These are phyloP conservation scores for Acyrthosiphon pisum DNA, from an alignment of 1,140 invertebrate genomes.

Conservation along the genomic window DNA sequence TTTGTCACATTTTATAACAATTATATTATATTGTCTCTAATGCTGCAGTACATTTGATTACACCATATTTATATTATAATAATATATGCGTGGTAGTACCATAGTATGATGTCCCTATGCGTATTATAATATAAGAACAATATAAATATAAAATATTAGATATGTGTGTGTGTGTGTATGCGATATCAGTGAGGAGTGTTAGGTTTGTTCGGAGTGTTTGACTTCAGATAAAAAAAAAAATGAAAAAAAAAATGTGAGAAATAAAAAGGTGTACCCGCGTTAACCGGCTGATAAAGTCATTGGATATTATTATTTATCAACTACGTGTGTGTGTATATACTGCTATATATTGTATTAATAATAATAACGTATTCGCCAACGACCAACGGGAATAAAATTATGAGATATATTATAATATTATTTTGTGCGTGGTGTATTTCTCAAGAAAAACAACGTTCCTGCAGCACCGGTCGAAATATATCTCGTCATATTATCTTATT, in stretches of 20 bases:
- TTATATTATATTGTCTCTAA: background rate
- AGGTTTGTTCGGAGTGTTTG: background rate
- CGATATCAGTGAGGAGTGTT: background rate
- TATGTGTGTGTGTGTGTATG: background rate
- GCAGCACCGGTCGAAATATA: background rate
- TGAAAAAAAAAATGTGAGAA: background rate
- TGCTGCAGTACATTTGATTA: background rate
- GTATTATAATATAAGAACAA: background rate
- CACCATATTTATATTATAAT: background rate
- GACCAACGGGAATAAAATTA: no score
- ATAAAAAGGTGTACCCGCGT: background rate
- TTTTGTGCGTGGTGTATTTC: background rate
- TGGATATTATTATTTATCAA: background rate
- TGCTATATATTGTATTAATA: background rate
- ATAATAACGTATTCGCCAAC: background rate
- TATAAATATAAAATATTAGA: background rate
- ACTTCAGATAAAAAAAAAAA: constrained; percentile 9
- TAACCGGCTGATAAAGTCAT: background rate
- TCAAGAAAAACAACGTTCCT: background rate
- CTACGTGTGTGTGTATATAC: background rate
- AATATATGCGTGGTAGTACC: background rate
- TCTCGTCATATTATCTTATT: no score
- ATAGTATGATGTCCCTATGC: background rate
- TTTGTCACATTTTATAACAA: no score
- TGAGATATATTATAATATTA: background rate